Base-by-base conservation (phyloP, 92 coral and sea anemone species). In the Porites evermanni region DNA sequence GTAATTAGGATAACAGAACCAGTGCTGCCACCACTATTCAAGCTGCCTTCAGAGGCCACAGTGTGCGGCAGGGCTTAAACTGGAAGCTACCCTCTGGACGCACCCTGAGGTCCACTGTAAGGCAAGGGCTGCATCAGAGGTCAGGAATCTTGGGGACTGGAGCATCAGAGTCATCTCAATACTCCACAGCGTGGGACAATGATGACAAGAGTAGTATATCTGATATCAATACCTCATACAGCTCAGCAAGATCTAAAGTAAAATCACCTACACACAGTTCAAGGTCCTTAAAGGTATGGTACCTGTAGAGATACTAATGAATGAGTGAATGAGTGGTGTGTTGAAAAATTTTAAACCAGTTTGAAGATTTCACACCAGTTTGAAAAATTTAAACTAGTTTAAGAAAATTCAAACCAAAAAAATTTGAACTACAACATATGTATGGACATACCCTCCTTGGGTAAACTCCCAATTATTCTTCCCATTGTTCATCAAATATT, bases 31-130 rank as follows among this genome's bases (percentile, higher is more conserved):
- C 99, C 16, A 95, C 92, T 65, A 97, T 97, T 78, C 99, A 97
- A 78, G 99, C 99, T 8, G 98, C 91, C 4, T 97, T 91, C 76
- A 91, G 99, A 29, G 99, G 99, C 18, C 95, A 97, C 92, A 97
- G 95, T 66, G 94, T 94, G 18, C 95, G 99, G 0, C 96, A 97
- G 54, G 96, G 99, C 1, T 74, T 85, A 14, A 90, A 92, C 87
- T 97, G 99, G 99, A 95, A 84, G 84, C 94, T 94, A 17, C 98
- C 98, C 11, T 94, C 98, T 19, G 98, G 98, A 12, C 96, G 90
- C 44, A 94, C 96, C 67, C 91, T 94, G 44, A 93, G 98, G 67
- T 93, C 91, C 53, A 88, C 94, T 77, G 85, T 94, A 59, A 82
- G 94, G 61, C 74, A 93, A 26, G 94, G 94, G 32, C 91, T 89